Evolutionary conservation across 2,888 invertebrate genomes (phyloP).

Genomic region (Pyrgus malvae): DNA sequence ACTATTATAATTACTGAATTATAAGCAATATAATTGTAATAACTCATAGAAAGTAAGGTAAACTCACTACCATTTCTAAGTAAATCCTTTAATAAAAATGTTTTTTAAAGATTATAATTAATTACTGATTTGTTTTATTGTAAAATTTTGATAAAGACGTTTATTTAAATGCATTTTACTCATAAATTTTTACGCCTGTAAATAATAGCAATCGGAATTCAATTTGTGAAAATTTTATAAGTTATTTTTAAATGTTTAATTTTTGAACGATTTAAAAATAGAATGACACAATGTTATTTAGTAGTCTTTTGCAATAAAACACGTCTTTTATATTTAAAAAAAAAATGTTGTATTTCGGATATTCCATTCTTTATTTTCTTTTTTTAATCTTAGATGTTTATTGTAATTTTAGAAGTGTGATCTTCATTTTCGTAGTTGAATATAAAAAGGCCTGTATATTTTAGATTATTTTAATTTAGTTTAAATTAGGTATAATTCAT

Average conservation of each 20-base stretch:
- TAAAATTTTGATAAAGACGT: too few species aligned
- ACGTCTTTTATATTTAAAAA: too few species aligned
- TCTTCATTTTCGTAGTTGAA: slow-evolving; percentile 43
- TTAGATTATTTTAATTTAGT: slow-evolving; percentile 54
- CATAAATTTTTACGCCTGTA: too few species aligned
- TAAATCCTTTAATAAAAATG: slow-evolving; percentile 1
- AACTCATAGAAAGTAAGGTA: slow-evolving; percentile 46
- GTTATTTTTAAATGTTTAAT: too few species aligned
- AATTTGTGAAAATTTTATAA: too few species aligned
- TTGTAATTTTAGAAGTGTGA: slow-evolving; percentile 51
- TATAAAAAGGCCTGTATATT: slow-evolving; percentile 67
- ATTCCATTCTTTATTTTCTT: neutral
- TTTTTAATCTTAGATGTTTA: neutral
- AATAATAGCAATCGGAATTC: too few species aligned
- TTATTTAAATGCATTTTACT: too few species aligned
- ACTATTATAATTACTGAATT: slow-evolving; percentile 49
- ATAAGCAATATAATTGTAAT: slow-evolving; percentile 70
- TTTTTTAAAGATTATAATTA: neutral
- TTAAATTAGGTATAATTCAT: slow-evolving; percentile 27
- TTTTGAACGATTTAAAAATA: too few species aligned
- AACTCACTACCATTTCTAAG: slow-evolving; percentile 40
- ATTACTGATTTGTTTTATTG: neutral
- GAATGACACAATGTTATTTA: too few species aligned
- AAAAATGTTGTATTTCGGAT: too few species aligned
- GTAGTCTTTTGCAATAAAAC: too few species aligned